phyloP scores from a whole-genome alignment of 2,113 vertebrate genomes.

The Zingel zingel region DNA sequence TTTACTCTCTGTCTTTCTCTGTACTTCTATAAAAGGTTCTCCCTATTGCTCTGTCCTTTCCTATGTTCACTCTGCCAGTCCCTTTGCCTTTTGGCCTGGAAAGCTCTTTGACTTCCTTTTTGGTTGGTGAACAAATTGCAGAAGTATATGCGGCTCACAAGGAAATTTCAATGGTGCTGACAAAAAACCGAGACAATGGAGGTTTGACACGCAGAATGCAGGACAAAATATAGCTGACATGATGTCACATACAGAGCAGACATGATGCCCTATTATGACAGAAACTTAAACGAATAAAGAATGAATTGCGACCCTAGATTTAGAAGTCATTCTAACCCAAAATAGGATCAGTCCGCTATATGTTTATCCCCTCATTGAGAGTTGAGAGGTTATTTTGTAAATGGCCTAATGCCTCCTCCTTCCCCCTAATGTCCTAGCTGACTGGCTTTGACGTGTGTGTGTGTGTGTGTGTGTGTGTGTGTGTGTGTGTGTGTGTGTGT shows the following conservation, averaged over 20 bases:
- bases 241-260: neutral
- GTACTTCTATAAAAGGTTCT: slow-evolving; percentile 26
- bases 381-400: slow-evolving; percentile 64
- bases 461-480: slow-evolving; percentile 23
- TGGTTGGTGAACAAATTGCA: slow-evolving; percentile 7
- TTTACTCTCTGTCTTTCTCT: slow-evolving; percentile 8
- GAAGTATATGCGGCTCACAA: neutral
- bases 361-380: slow-evolving; percentile 40
- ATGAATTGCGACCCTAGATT: slow-evolving; percentile 12
- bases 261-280: slow-evolving; percentile 1
- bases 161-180: slow-evolving; percentile 6
- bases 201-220: neutral
- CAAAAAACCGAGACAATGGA: neutral
- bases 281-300: slow-evolving; percentile 1
- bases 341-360: slow-evolving; percentile 31
- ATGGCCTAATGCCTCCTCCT: slow-evolving; percentile 49
- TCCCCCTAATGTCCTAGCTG: slow-evolving; percentile 34
- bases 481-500: slow-evolving; percentile 46
- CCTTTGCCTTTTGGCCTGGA: slow-evolving; percentile 47
- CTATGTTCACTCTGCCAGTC: slow-evolving; percentile 16
- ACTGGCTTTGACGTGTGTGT: slow-evolving; percentile 61
- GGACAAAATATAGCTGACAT: neutral
- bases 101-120: slow-evolving; percentile 36
- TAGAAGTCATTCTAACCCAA: slow-evolving; percentile 8
- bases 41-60: slow-evolving; percentile 43